Base-by-base conservation (phyloP, 2,888 invertebrate genomes). In the Acrocyrtus sp. region DNA sequence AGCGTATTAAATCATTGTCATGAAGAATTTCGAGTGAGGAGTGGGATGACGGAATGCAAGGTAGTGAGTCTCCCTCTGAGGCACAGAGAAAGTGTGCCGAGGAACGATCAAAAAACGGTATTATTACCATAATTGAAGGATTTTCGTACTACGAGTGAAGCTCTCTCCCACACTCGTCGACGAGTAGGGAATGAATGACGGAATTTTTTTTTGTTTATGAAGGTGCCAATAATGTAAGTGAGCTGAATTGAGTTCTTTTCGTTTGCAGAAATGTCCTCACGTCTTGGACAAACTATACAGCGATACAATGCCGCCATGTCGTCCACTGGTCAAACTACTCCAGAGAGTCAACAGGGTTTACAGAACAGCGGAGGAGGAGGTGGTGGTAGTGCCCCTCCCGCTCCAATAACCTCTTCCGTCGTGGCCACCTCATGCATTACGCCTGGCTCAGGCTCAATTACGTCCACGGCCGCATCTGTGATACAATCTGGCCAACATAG, bases 241-340 rank as follows among this genome's bases (percentile, higher is more conserved):
- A 41, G 19, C 4, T 56, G 8, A 39, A 56, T 27, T 21, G 54
- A 5, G 6, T 56, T 26, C 2, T 8, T 17, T 26, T 41, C 43
- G 3, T 2, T 53, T 57, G 34, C 29, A 74, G 63, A 62, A n/a
- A 78, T 78, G 78, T 78, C 78, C 61, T 75, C 78, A 54, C 78
- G 78, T 24, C 72, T 78, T 48, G 77, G 77, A 17, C 78, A 78
- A 72, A 75, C 78, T 15, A 76, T 76, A 66, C 73, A 74, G 56
- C 72, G 78, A 39, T 74, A 68, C 62, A 75, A 75, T 73, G 76
- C 70, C 41, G 72, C 74, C 58, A 66, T 76, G 72, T 66, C 72
- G 24, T 39, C 51, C 22, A 29, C 54, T 6, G 60, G 72, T 51
- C 62, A 21, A 12, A 5, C 48, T 1, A 58, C 67, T 12, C 72